These are phyloP conservation scores for Caenorhabditis angaria DNA, from an alignment of 2,888 invertebrate genomes.

Conservation along the genomic window DNA sequence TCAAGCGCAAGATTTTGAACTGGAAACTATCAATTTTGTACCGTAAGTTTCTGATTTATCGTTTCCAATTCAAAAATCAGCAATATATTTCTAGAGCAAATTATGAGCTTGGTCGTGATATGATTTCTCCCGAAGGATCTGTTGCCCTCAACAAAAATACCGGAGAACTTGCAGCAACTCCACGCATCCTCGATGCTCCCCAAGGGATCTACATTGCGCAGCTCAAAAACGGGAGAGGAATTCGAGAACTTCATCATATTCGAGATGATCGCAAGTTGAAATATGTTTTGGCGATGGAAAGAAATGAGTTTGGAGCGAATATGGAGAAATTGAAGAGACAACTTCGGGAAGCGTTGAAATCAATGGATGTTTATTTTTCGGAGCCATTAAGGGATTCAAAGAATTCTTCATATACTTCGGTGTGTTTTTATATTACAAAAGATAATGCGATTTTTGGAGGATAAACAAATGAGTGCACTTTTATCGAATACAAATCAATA, in stretches of 20 bases:
- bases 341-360: conserved; percentile 24
- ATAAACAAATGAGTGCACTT: conserved; percentile 17
- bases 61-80: background rate
- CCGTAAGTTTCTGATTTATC: conserved; percentile 18
- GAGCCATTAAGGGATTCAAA: conserved; percentile 24
- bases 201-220: conserved; percentile 34
- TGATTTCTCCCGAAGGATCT: conserved; percentile 28
- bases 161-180: conserved; percentile 32
- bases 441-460: conserved; percentile 38
- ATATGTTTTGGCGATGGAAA: conserved; percentile 43
- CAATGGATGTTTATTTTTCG: conserved; percentile 28
- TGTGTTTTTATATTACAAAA: conserved; percentile 37
- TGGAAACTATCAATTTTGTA: conserved; percentile 22
- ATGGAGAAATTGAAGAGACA: conserved; percentile 36
- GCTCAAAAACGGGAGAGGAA: background rate
- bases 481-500: conserved; percentile 21
- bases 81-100: conserved; percentile 26
- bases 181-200: conserved; percentile 30
- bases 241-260: conserved; percentile 38
- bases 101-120: conserved; percentile 33
- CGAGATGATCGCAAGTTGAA: conserved; percentile 38
- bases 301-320: conserved; percentile 48
- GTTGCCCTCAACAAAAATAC: conserved; percentile 27
- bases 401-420: conserved; percentile 37
- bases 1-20: background rate